Percentiles rank a stretch among this genome's conserved stretches.
Evolutionary conservation across 2,888 invertebrate species (phyloP).

Genomic region (Anarsia innoxiella): DNA sequence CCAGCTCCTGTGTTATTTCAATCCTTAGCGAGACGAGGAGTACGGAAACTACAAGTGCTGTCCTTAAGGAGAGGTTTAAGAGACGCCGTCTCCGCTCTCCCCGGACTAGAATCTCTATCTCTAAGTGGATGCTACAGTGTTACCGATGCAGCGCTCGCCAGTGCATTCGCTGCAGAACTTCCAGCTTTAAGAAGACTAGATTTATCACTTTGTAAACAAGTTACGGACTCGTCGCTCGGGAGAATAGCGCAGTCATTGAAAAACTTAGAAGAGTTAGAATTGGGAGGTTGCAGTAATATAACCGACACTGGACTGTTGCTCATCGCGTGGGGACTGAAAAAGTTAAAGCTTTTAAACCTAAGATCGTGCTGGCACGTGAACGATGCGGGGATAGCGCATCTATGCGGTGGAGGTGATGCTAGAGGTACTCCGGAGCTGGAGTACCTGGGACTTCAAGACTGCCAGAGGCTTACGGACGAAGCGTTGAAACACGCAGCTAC

Average conservation of each 20-base stretch:
- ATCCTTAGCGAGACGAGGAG: constrained; percentile 90
- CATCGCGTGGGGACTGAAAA: constrained; percentile 91
- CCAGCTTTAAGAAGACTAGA: constrained; percentile 87
- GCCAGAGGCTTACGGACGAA: constrained; percentile 94
- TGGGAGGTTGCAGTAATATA: constrained; percentile 94
- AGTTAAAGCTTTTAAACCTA: constrained; percentile 88
- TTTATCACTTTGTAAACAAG: constrained; percentile 94
- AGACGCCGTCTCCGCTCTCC: constrained; percentile 90
- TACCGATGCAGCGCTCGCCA: constrained; percentile 88
- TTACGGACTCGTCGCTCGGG: constrained; percentile 91
- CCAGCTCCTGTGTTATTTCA: constrained; percentile 90
- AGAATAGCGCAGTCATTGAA: constrained; percentile 89
- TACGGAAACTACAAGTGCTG: constrained; percentile 90
- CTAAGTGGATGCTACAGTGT: constrained; percentile 96
- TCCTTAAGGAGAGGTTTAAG: constrained; percentile 87
- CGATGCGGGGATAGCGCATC: constrained; percentile 91
- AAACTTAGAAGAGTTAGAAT: constrained; percentile 89
- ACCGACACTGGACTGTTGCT: constrained; percentile 91
- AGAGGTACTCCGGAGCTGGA: constrained; percentile 89
- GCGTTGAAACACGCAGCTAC: constrained; percentile 89
- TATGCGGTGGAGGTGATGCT: constrained; percentile 84
- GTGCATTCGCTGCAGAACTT: constrained; percentile 86
- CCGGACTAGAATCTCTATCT: constrained; percentile 90
- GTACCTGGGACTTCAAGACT: constrained; percentile 93
- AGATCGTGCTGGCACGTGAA: constrained; percentile 95